These are phyloP conservation scores for Nudaria mundana DNA, from an alignment of 2,888 invertebrate genomes.

Conservation along the genomic window DNA sequence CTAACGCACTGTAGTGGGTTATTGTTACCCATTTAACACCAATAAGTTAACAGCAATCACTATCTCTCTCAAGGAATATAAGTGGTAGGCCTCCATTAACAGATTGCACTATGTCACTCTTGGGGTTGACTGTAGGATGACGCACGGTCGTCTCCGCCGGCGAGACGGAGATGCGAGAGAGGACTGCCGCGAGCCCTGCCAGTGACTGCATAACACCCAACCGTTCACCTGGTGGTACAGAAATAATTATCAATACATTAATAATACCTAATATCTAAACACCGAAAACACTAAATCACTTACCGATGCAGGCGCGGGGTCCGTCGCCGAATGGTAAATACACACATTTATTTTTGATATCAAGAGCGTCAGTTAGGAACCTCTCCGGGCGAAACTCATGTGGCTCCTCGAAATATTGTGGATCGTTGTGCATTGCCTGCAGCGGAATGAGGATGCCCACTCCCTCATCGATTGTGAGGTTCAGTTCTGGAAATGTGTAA, in stretches of 20 bases:
- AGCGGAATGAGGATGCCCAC: conserved; percentile 40
- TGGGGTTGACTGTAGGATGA: conserved; percentile 42
- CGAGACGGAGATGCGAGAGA: conserved; percentile 41
- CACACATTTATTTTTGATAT: conserved; percentile 39
- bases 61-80: conserved; percentile 28
- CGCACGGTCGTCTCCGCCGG: conserved; percentile 41
- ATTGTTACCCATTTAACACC: no score
- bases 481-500: conserved; percentile 49
- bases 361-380: conserved; percentile 43
- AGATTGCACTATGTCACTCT: conserved; percentile 46
- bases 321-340: conserved; percentile 63
- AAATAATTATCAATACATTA: background rate
- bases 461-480: conserved; percentile 46
- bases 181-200: conserved; percentile 57
- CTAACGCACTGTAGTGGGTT: no score
- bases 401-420: conserved; percentile 50
- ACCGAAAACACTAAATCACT: conserved; percentile 10
- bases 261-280: background rate
- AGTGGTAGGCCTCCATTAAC: conserved; percentile 52
- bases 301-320: conserved; percentile 61
- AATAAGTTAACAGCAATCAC: background rate
- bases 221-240: conserved; percentile 45
- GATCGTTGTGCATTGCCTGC: conserved; percentile 51
- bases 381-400: conserved; percentile 51
- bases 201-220: conserved; percentile 62